Evolutionary conservation across 2,113 vertebrate species (phyloP), one percentile per base, ranked within the genome.

Genomic region (Rafetus swinhoei): DNA sequence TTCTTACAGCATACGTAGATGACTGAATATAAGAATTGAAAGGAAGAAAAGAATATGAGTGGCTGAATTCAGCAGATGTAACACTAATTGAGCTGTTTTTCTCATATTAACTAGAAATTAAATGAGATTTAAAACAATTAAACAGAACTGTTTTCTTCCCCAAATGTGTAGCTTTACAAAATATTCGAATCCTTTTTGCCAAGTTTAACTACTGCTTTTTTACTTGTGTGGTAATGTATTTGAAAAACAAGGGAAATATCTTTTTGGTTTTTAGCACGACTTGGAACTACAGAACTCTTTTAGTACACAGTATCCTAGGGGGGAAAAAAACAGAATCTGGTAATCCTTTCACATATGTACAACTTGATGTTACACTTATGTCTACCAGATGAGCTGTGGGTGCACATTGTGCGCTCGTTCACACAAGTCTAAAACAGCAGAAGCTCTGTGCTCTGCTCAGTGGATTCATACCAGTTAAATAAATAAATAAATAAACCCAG

Each of bases 21-120:
- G 95, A 93, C 81, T 92, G 76, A 9, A 35, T 35, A n/a, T 55
- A 86, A 88, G 89, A 92, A 53, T 21, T 2, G 12, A 95, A 84
- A 86, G 91, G 84, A 91, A 59, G 84, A 77, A 80, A 94, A 84
- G 82, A 85, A 72, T 82, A 12, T 21, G 81, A 91, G 82, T 5
- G 59, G 95, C 94, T 69, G 80, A 45, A 77, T 85, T 94, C 87
- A 88, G 89, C 94, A 96, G 93, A 94, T 94, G 93, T 80, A 57
- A 9, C 53, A 85, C 2, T 53, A 32, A 84, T 52, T 35, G 59
- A 15, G 83, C 82, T 88, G 54, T n/a, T 96, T 55, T 89, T 94
- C 91, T 93, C 59, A 10, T 29, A 56, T 91, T 90, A 91, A 69
- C 50, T 56, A 79, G 80, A 45, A 76, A 89, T 19, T 29, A 85